Conservation (phyloP, 92 coral and sea anemone species). For the Montipora capitata region DNA sequence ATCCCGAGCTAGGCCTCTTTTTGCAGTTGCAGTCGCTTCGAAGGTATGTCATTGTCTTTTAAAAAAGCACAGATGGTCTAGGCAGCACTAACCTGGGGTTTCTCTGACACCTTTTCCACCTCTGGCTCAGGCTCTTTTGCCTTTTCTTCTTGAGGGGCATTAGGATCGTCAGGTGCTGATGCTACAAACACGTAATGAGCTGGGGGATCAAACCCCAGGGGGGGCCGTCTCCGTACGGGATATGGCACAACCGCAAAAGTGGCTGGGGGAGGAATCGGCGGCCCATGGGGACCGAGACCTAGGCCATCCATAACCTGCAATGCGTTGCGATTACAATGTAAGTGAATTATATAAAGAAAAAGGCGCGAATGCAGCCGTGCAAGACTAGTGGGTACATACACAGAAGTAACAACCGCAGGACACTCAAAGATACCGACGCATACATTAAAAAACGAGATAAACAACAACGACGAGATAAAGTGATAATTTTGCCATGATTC, state of each 20-base stretch:
- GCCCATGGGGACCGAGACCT: slow-evolving; percentile 96
- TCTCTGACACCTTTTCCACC: slow-evolving; percentile 88
- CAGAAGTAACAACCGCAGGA: too few species aligned
- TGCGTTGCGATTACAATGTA: neutral
- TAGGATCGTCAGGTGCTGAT: slow-evolving; percentile 92
- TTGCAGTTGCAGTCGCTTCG: neutral
- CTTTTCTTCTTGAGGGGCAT: slow-evolving; percentile 91
- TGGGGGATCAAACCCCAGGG: slow-evolving; percentile 93
- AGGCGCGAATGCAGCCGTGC: neutral
- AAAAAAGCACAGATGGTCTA: neutral
- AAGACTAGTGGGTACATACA: too few species aligned
- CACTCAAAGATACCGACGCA: too few species aligned
- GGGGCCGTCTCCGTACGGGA: slow-evolving; percentile 98
- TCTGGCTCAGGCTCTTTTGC: slow-evolving; percentile 89
- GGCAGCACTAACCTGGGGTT: slow-evolving; percentile 71
- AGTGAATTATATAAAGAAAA: neutral
- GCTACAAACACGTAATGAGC: slow-evolving; percentile 93
- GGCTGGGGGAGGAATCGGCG: slow-evolving; percentile 99
- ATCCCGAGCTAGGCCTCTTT: too few species aligned
- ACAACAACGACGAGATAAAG: too few species aligned
- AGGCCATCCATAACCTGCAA: slow-evolving; percentile 94
- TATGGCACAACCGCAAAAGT: slow-evolving; percentile 98
- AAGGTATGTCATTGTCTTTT: neutral
- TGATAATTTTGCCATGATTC: neutral
- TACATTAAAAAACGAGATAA: too few species aligned